These are phyloP conservation scores for Crocuta crocuta DNA, from an alignment of 2,113 vertebrate species.

Conservation along the genomic window DNA sequence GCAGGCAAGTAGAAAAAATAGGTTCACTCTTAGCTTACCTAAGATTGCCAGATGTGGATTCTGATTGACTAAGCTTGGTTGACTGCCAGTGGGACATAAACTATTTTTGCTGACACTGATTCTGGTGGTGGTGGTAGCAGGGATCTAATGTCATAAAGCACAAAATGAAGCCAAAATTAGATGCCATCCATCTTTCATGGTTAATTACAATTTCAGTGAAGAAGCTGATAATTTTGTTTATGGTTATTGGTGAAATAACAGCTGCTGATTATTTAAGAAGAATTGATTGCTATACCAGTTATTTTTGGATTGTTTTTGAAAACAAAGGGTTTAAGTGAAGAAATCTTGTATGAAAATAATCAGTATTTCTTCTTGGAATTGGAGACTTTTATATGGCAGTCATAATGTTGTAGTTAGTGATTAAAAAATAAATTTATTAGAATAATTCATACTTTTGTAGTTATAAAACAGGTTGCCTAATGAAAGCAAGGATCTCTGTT, in stretches of 20 bases:
- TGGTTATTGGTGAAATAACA: not conserved
- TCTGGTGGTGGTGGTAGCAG: not conserved
- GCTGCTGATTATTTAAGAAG: not conserved
- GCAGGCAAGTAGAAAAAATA: not conserved
- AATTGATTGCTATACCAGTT: not conserved
- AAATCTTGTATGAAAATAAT: not conserved
- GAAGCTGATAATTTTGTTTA: not conserved
- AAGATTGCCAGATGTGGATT: not conserved
- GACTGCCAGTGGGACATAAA: not conserved
- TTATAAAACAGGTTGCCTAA: not conserved
- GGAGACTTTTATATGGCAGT: not conserved
- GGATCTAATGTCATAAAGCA: not conserved
- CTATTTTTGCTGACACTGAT: not conserved
- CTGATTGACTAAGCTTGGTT: not conserved
- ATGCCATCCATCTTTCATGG: not conserved
- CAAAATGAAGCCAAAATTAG: not conserved
- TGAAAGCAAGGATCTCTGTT: not conserved
- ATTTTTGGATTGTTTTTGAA: not conserved
- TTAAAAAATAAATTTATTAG: not conserved
- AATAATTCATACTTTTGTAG: not conserved
- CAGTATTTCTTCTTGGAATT: not conserved
- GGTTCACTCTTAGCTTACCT: not conserved
- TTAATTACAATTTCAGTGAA: not conserved
- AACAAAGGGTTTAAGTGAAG: not conserved
- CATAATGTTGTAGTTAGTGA: not conserved